phyloP scores from a whole-genome alignment of 2,113 vertebrate genomes.

The Tricholaema leucomelas region DNA sequence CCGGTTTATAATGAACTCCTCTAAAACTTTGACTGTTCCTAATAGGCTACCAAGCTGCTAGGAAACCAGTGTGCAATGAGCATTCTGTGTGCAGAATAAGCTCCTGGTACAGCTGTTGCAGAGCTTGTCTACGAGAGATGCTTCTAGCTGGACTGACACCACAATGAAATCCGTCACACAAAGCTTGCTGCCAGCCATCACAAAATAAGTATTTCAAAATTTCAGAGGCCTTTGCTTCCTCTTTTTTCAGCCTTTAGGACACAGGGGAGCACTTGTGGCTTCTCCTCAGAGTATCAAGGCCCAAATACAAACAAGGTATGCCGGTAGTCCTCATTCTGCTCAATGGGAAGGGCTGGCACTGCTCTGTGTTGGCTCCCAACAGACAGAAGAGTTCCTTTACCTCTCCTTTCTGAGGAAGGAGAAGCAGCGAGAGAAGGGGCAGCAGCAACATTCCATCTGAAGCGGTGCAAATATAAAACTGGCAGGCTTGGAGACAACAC shows the following conservation, averaged over 20 bases:
- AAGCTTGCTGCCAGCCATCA: background rate
- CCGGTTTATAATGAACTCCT: background rate
- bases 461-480: background rate
- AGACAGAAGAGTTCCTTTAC: background rate
- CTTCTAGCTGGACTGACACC: rapidly evolving
- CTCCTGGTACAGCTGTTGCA: background rate
- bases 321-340: background rate
- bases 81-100: rapidly evolving
- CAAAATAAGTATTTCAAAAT: background rate
- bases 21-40: background rate
- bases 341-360: background rate
- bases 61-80: background rate
- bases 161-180: rapidly evolving
- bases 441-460: background rate
- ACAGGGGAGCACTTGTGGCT: background rate
- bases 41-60: background rate
- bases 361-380: background rate
- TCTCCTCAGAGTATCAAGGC: background rate
- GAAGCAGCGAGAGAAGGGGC: background rate
- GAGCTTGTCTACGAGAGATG: background rate
- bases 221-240: background rate
- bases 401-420: background rate
- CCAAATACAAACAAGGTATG: background rate
- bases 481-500: background rate
- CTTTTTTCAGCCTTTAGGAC: background rate